Percentiles rank a stretch among this genome's conserved stretches.
Conservation (phyloP, 1,140 invertebrate species). For the Venturia canescens region DNA sequence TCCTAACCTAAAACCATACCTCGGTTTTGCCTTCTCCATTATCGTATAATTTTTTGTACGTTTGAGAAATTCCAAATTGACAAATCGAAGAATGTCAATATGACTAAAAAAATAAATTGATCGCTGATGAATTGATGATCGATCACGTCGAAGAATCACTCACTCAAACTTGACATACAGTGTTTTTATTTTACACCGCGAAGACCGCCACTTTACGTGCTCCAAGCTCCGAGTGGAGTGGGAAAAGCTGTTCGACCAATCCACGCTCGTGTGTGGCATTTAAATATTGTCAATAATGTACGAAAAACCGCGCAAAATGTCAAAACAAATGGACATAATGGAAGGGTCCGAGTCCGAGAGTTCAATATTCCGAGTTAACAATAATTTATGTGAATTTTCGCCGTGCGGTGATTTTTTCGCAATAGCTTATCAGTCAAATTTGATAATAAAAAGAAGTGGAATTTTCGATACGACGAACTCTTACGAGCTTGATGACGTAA, state of each 20-base stretch:
- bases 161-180: no score
- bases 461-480: constrained; percentile 59
- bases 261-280: background rate
- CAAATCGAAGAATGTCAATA: background rate
- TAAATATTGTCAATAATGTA: background rate
- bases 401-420: constrained; percentile 68
- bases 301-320: no score
- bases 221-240: no score
- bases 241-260: no score
- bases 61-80: background rate
- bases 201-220: no score
- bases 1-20: constrained; percentile 5
- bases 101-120: background rate
- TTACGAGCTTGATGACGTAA: constrained; percentile 66
- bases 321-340: background rate
- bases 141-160: no score
- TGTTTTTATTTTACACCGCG: no score
- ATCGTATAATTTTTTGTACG: background rate
- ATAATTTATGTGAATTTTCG: constrained; percentile 72
- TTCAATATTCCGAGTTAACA: constrained; percentile 66
- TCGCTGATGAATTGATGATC: background rate
- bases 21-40: constrained; percentile 40
- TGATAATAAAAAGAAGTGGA: constrained; percentile 63
- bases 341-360: constrained; percentile 49
- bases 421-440: constrained; percentile 65